Base-by-base conservation (phyloP, 2,888 invertebrate genomes). In the Hylaea fasciaria region DNA sequence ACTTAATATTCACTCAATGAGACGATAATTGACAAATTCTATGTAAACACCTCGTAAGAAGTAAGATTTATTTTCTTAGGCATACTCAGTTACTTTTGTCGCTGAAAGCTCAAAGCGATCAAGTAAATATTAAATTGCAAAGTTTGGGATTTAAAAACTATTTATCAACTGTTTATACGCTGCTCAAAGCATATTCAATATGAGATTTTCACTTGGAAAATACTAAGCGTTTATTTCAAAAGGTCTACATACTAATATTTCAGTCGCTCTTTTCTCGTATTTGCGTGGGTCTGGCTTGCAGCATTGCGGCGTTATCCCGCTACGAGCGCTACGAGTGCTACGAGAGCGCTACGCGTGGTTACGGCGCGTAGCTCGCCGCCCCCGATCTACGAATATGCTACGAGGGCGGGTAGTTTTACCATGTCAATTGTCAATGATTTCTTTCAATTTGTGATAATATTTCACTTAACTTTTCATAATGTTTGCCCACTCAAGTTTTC, bases 281-380 rank as follows among this genome's bases (percentile, higher is more conserved):
- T 44, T 41, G 37, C 50, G 46, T 57, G 58, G 46, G 61, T 10
- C n/a, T 29, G 16, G 64, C 48, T 64, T 69, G 63, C 64, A 65
- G 22, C 66, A 66, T 52, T 62, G 65, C 64, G 65, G 22, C 65
- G 39, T 41, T 59, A 68, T 9, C 5, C 41, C 49, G 44, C 58
- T 53, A 58, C 58, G 40, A 41, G 43, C 29, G 51, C 58, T 48
- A 58, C 48, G n/a, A 40, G 40, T 62, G 55, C 58, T 53, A 58
- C 48, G n/a, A 40, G 40, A 62, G 55, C 49, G 70, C 76, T 75
- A 73, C 78, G 68, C 40, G 64, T 66, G 70, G 71, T 72, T 69
- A 59, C 37, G 16, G 29, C 40, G 40, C 67, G 71, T 70, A 70
- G 74, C 55, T 17, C 14, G 17, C n/a, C 17, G 48, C 40, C 39